Percentiles rank a stretch among this genome's conserved stretches.
Conservation (phyloP, 2,888 invertebrate species). For the Plebejus melissa region DNA sequence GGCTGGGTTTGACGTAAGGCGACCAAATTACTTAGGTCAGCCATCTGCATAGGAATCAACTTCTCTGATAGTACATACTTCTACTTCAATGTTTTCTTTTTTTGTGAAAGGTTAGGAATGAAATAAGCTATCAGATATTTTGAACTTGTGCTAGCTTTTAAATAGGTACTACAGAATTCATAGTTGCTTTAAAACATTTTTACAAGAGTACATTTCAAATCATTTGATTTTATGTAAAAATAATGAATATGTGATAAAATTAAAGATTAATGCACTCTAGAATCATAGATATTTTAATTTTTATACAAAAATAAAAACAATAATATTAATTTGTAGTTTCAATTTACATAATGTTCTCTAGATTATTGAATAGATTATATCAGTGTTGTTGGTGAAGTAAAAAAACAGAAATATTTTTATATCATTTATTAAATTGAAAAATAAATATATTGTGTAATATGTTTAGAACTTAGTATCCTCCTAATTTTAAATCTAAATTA, state of each 20-base stretch:
- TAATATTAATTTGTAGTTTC: neutral
- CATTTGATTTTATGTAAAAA: neutral
- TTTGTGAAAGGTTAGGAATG: no score
- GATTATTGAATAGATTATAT: no score
- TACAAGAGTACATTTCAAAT: no score
- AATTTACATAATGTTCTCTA: neutral
- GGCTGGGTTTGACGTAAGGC: no score
- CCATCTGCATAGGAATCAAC: no score
- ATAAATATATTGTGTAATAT: constrained; percentile 36
- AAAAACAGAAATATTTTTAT: neutral
- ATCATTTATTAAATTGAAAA: constrained; percentile 13
- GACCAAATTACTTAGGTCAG: no score
- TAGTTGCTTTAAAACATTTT: neutral
- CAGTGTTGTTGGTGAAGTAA: neutral
- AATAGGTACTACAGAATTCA: no score
- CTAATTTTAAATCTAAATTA: constrained; percentile 67
- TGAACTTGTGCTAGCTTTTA: no score
- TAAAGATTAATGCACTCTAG: neutral
- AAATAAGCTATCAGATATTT: no score
- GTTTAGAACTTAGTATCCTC: constrained; percentile 57
- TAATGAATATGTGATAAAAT: neutral
- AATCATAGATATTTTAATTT: neutral
- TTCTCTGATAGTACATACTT: no score
- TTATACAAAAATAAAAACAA: neutral
- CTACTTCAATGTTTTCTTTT: no score